Evolutionary conservation across 1,140 invertebrate genomes (phyloP).

Genomic region (Neotoxoptera formosana): DNA sequence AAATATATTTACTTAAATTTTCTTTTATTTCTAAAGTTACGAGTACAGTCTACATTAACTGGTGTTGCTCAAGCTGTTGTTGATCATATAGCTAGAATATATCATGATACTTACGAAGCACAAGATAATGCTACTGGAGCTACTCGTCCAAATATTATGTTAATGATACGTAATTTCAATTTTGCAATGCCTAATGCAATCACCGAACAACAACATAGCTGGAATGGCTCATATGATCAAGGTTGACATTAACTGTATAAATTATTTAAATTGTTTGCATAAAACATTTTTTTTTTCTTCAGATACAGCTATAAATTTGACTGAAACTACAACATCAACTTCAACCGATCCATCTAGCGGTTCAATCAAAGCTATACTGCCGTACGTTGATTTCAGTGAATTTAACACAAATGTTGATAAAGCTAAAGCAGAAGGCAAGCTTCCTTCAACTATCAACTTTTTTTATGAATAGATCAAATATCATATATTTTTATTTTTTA

Average conservation of each 20-base stretch:
- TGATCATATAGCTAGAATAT: slow-evolving; percentile 83
- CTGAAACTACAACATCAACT: slow-evolving; percentile 55
- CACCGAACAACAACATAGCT: slow-evolving; percentile 66
- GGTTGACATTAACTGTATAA: background rate
- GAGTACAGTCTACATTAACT: slow-evolving; percentile 78
- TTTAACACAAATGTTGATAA: slow-evolving; percentile 80
- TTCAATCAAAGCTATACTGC: slow-evolving; percentile 59
- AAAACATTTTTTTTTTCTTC: background rate
- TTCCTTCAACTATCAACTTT: slow-evolving; percentile 68
- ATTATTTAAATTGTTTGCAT: background rate
- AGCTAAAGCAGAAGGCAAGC: slow-evolving; percentile 68
- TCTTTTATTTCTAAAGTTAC: slow-evolving; percentile 70
- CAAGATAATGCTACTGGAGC: slow-evolving; percentile 60
- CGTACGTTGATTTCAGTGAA: slow-evolving; percentile 86
- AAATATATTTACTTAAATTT: slow-evolving; percentile 31
- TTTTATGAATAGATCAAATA: slow-evolving; percentile 44
- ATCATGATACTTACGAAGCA: slow-evolving; percentile 81
- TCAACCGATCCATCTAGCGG: slow-evolving; percentile 43
- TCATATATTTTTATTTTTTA: background rate
- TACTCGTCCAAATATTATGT: slow-evolving; percentile 81
- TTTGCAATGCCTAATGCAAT: slow-evolving; percentile 75
- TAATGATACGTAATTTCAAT: slow-evolving; percentile 88
- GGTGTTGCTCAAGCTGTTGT: slow-evolving; percentile 88
- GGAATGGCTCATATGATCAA: slow-evolving; percentile 47
- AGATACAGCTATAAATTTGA: slow-evolving; percentile 58